Conservation (phyloP, 2,888 invertebrate species). For the Machimus rusticus region DNA sequence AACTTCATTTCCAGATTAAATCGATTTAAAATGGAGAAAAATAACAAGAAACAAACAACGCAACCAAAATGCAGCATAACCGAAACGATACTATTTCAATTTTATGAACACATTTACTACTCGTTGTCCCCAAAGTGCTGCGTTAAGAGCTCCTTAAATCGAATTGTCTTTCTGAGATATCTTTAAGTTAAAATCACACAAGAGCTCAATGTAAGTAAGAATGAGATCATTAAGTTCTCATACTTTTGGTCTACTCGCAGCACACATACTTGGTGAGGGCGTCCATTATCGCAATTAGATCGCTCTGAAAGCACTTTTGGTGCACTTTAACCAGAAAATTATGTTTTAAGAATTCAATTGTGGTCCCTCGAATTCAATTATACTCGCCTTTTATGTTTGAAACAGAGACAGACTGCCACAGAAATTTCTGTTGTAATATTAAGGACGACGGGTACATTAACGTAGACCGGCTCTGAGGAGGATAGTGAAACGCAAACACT, state of each 20-base stretch:
- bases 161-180: neutral
- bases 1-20: neutral
- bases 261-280: neutral
- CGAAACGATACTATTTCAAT: neutral
- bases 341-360: slow-evolving; percentile 3
- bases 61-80: neutral
- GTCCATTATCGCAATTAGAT: slow-evolving; percentile 17
- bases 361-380: slow-evolving; percentile 8
- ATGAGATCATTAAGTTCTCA: neutral
- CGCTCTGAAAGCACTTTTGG: neutral
- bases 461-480: neutral
- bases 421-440: neutral
- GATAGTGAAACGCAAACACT: neutral
- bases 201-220: neutral
- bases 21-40: neutral
- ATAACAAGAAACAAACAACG: neutral
- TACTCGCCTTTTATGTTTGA: slow-evolving; percentile 1
- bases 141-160: neutral
- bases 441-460: neutral
- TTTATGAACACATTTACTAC: neutral
- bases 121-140: neutral
- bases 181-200: slow-evolving; percentile 7
- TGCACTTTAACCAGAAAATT: slow-evolving; percentile 20
- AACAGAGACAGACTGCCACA: neutral
- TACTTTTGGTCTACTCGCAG: neutral